phyloP scores from a whole-genome alignment of 2,888 invertebrate species.

The Cremastinae sp. region DNA sequence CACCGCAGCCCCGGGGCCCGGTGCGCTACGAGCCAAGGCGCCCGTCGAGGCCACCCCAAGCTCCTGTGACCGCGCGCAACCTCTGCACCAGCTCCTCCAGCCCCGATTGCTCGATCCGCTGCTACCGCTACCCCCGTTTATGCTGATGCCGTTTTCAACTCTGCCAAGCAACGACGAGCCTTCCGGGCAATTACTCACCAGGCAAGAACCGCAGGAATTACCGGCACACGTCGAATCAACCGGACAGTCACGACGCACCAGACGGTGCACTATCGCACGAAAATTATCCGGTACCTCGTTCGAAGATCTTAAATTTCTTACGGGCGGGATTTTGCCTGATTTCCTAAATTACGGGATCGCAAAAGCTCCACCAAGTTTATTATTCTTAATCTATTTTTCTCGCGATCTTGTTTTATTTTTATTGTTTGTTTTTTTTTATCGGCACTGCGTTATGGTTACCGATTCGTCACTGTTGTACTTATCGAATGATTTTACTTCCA shows the following conservation, averaged over 20 bases:
- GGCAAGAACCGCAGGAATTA: conserved; percentile 20
- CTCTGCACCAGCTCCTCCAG: conserved; percentile 72
- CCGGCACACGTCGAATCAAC: neutral
- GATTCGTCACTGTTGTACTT: neutral
- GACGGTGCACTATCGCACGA: conserved; percentile 39
- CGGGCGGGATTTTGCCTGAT: conserved; percentile 75
- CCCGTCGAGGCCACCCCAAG: conserved; percentile 75
- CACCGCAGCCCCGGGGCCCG: conserved; percentile 79
- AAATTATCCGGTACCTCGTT: conserved; percentile 69
- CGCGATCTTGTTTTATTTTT: neutral
- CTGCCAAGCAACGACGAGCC: neutral
- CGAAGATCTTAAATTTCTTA: conserved; percentile 65
- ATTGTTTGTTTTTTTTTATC: conserved; percentile 3
- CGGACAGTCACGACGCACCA: conserved; percentile 34
- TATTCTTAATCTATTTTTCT: neutral
- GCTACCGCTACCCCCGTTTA: conserved; percentile 17
- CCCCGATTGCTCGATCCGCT: conserved; percentile 63
- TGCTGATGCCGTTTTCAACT: conserved; percentile 49
- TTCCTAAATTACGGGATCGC: conserved; percentile 31
- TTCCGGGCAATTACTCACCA: conserved; percentile 9
- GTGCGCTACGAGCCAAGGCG: conserved; percentile 77
- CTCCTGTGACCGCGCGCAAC: conserved; percentile 70
- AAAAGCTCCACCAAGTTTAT: conserved; percentile 14
- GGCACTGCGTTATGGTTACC: neutral
- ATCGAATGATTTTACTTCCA: neutral